These are phyloP conservation scores for Notarius quadriscutis DNA, from an alignment of 2,113 vertebrate genomes.

Conservation along the genomic window DNA sequence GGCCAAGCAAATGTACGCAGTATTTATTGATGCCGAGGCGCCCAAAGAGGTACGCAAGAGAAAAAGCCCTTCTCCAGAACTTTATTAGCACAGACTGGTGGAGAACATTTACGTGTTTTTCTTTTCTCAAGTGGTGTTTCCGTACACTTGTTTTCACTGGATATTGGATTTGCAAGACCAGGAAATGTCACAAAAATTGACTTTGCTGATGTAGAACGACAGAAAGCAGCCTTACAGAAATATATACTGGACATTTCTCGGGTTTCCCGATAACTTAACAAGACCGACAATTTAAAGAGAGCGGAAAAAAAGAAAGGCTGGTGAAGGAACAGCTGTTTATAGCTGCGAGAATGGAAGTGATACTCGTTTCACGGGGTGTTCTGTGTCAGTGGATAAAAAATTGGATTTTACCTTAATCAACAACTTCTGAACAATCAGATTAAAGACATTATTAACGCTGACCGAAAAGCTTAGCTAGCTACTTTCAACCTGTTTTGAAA, in stretches of 20 bases:
- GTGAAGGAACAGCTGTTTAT: background rate
- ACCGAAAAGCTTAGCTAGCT: background rate
- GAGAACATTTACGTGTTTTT: background rate
- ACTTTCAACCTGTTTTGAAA: too few relatives aligned
- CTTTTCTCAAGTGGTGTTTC: background rate
- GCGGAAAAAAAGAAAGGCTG: background rate
- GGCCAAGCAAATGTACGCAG: constrained; percentile 86
- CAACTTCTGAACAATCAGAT: background rate
- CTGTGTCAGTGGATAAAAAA: background rate
- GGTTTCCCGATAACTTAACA: background rate
- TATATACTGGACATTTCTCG: background rate
- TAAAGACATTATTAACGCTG: background rate
- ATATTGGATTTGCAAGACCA: background rate
- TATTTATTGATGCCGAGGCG: constrained; percentile 84
- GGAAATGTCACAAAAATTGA: background rate
- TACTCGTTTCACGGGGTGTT: background rate
- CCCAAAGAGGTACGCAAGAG: constrained; percentile 85
- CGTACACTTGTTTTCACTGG: background rate
- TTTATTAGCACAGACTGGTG: constrained; percentile 6
- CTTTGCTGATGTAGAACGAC: too few relatives aligned
- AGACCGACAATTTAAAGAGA: background rate
- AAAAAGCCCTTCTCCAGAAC: background rate
- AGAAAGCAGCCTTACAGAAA: too few relatives aligned
- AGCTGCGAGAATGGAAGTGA: background rate
- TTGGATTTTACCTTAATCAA: background rate